Percentiles rank a stretch among this genome's conserved stretches.
Conservation (phyloP, 2,888 invertebrate genomes). For the Matsumyia berberina region DNA sequence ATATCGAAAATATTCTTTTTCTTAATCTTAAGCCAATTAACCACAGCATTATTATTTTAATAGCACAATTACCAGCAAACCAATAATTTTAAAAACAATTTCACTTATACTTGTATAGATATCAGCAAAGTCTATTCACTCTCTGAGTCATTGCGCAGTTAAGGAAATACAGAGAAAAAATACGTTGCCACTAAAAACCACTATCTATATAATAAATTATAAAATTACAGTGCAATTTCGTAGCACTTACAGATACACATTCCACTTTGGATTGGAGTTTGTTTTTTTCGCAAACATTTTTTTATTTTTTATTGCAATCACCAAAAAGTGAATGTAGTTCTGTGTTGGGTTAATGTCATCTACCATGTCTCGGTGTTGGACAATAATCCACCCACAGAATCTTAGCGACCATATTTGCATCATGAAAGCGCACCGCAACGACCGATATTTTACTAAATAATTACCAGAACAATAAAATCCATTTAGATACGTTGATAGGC, state of each 20-base stretch:
- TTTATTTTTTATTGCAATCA: slow-evolving; percentile 2
- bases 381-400: slow-evolving; percentile 51
- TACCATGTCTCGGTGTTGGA: slow-evolving; percentile 23
- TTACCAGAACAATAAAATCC: slow-evolving; percentile 27
- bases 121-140: too few relatives aligned
- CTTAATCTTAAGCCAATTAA: slow-evolving; percentile 5
- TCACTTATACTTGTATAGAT: slow-evolving; percentile 14
- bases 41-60: slow-evolving; percentile 40
- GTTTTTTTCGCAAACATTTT: too few relatives aligned
- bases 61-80: slow-evolving; percentile 27
- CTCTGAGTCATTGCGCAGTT: slow-evolving; percentile 12
- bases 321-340: slow-evolving; percentile 62
- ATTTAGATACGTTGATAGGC: slow-evolving; percentile 29
- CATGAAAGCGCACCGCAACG: slow-evolving; percentile 19
- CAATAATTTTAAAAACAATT: slow-evolving; percentile 50
- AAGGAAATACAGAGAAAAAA: slow-evolving; percentile 4
- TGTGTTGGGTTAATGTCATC: slow-evolving; percentile 53
- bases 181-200: background rate
- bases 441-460: slow-evolving; percentile 51
- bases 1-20: slow-evolving; percentile 19
- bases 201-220: slow-evolving; percentile 1
- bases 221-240: slow-evolving; percentile 26
- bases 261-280: slow-evolving; percentile 9
- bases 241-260: background rate
- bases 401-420: slow-evolving; percentile 30